phyloP scores from a whole-genome alignment of 2,888 invertebrate species.

The Amiota mariae region DNA sequence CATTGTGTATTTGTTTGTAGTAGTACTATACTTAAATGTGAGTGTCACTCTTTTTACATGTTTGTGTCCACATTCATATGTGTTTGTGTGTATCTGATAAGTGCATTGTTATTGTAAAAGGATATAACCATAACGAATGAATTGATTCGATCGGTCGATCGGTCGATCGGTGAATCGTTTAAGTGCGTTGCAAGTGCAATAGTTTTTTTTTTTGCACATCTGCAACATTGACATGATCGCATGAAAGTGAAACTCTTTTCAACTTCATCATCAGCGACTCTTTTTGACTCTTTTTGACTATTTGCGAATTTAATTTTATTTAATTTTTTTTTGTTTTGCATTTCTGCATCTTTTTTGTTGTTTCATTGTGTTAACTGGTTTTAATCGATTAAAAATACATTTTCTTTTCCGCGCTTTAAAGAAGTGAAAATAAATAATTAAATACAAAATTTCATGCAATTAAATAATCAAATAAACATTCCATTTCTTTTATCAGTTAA shows the following conservation, averaged over 20 bases:
- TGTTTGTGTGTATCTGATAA: neutral
- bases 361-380: constrained; percentile 1
- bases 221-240: neutral
- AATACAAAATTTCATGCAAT: neutral
- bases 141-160: too few species aligned
- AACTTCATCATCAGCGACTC: neutral
- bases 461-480: too few species aligned
- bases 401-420: neutral
- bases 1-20: too few species aligned
- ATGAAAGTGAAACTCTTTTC: constrained; percentile 25
- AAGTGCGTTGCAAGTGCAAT: constrained; percentile 3
- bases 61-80: neutral
- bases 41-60: neutral
- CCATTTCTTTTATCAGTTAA: neutral
- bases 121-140: constrained; percentile 24
- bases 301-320: neutral
- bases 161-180: neutral
- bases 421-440: neutral
- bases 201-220: too few species aligned
- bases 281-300: too few species aligned
- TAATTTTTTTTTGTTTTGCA: neutral
- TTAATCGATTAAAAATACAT: neutral
- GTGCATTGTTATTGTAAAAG: constrained; percentile 1
- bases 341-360: neutral
- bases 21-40: neutral